Percentiles rank a stretch among this genome's conserved stretches.
These are phyloP conservation scores for Cuniculus paca DNA, from an alignment of 2,797 vertebrate species.

Conservation along the genomic window DNA sequence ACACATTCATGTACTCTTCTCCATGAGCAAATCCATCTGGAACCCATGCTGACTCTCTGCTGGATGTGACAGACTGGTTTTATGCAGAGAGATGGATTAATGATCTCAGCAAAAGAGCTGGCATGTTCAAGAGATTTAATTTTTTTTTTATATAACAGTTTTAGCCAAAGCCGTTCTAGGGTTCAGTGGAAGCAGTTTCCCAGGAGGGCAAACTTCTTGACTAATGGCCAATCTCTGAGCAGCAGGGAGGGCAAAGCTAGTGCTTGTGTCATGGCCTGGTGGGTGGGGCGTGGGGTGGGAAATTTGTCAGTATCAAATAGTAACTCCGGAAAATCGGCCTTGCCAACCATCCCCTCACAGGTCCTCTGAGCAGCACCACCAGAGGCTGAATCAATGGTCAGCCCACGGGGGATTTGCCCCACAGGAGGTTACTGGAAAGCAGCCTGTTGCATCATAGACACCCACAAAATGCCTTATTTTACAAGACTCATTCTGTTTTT, in stretches of 20 bases:
- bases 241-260: conserved; percentile 61
- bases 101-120: conserved; percentile 87
- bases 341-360: background rate
- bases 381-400: conserved; percentile 85
- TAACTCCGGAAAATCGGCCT: conserved; percentile 65
- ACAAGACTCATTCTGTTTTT: conserved; percentile 89
- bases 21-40: conserved; percentile 1
- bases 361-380: background rate
- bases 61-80: conserved; percentile 81
- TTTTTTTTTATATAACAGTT: conserved; percentile 87
- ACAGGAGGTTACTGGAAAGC: conserved; percentile 84
- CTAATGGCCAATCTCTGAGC: conserved; percentile 86
- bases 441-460: conserved; percentile 80
- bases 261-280: background rate
- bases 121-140: conserved; percentile 81
- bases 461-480: conserved; percentile 90
- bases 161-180: conserved; percentile 86
- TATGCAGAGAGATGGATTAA: conserved; percentile 87
- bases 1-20: background rate
- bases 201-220: conserved; percentile 80
- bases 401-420: conserved; percentile 77
- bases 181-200: conserved; percentile 82
- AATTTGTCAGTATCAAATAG: conserved; percentile 71
- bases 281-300: background rate
- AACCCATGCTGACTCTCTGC: conserved; percentile 66